Base-by-base conservation (phyloP, 2,113 vertebrate genomes). In the Petromus typicus region DNA sequence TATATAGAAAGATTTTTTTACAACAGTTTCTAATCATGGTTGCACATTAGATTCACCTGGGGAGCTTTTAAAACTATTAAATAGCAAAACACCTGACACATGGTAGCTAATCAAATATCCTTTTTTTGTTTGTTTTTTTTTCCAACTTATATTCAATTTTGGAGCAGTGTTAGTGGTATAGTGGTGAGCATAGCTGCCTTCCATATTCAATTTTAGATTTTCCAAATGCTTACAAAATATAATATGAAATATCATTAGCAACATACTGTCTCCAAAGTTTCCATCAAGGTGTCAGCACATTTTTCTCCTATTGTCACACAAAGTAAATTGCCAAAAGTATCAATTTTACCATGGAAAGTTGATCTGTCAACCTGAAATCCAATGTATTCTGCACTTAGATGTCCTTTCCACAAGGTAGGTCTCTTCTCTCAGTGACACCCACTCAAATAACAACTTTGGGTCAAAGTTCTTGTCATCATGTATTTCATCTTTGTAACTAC, bases 161-260 rank as follows among this genome's bases (percentile, higher is more conserved):
- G 0, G 11, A 7, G 48, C 5, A 10, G 22, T 4, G 97, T 98
- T 98, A 98, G 98, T 98, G 98, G 98, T 98, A 98, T 98, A 98
- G 98, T 98, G 98, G 98, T 98, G 96, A 98, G 98, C 98, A 98
- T 98, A 99, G 98, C 98, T 99, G 98, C 98, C 98, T 99, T 99
- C 98, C 48, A 51, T 23, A 75, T 30, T 45, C 56, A 71, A 48
- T 7, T 32, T 51, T 27, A 0, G 11, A 20, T 43, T 63, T 71
- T 78, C 43, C 51, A 73, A 34, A 25, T 22, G 61, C 40, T 30
- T 5, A 1, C 61, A 27, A 20, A 51, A 2, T 23, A 25, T 16
- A 25, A 56, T 27, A 30, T 57, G 48, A 48, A 30, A 59, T 64
- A 25, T 59, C 61, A 18, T 16, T n/a, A 64, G 75, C 11, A 7